Evolutionary conservation across 2,888 invertebrate genomes (phyloP).

Genomic region (Leucophenga maculata): DNA sequence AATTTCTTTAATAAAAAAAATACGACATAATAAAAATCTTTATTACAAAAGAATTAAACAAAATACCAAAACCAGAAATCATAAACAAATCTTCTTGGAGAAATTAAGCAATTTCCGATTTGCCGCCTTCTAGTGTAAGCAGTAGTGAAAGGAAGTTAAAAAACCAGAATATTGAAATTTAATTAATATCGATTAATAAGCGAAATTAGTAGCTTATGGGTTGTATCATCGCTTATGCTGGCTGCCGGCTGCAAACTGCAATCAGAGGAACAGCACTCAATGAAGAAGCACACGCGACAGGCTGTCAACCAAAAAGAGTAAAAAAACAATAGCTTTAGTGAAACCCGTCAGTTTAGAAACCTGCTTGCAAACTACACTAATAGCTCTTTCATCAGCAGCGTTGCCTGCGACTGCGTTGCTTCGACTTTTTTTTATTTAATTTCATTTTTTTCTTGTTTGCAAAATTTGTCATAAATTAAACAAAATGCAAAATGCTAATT

Average conservation of each 20-base stretch:
- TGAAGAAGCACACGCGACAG: constrained; percentile 28
- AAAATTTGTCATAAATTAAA: constrained; percentile 46
- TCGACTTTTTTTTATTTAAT: not conserved
- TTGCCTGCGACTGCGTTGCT: constrained; percentile 35
- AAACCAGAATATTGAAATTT: constrained; percentile 44
- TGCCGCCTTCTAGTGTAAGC: not conserved
- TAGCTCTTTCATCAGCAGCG: constrained; percentile 50
- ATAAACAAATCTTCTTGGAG: not conserved
- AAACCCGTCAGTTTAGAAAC: constrained; percentile 47
- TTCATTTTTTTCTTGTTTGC: constrained; percentile 30
- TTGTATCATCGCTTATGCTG: constrained; percentile 24
- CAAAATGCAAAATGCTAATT: constrained; percentile 57
- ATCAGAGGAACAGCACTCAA: constrained; percentile 12
- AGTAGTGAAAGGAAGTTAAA: constrained; percentile 22
- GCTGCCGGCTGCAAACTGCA: constrained; percentile 34
- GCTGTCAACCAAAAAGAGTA: not conserved
- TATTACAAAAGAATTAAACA: constrained; percentile 39
- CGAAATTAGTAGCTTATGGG: constrained; percentile 37
- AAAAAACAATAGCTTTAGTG: constrained; percentile 14
- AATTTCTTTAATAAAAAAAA: too few species aligned
- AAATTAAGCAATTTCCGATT: constrained; percentile 6
- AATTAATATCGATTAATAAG: constrained; percentile 11
- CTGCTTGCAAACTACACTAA: constrained; percentile 59
- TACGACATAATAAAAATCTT: constrained; percentile 23
- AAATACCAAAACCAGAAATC: not conserved